phyloP scores from a whole-genome alignment of 2,888 invertebrate genomes.

The Adelphocoris suturalis region DNA sequence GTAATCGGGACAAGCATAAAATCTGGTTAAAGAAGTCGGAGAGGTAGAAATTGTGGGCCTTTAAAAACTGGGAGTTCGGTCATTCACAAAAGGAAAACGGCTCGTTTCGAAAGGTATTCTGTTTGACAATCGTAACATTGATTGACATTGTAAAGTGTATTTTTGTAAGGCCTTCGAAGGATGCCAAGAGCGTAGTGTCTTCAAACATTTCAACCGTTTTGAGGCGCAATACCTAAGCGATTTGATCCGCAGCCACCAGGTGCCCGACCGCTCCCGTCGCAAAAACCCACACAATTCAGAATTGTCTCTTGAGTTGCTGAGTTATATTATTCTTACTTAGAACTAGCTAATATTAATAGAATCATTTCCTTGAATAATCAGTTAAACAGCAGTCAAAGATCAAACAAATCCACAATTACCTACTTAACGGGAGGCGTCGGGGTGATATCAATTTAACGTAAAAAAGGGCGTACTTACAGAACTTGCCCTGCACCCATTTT shows the following conservation, averaged over 20 bases:
- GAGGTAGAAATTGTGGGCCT: neutral
- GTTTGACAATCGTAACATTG: slow-evolving; percentile 1
- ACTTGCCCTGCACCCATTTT: too few species aligned
- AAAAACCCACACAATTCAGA: neutral
- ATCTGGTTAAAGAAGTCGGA: neutral
- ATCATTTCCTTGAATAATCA: too few species aligned
- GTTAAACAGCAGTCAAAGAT: too few species aligned
- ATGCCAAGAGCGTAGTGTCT: neutral
- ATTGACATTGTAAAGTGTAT: neutral
- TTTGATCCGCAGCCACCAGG: neutral
- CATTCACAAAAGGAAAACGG: neutral
- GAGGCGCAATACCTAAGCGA: neutral
- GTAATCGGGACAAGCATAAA: slow-evolving; percentile 9
- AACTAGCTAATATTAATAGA: too few species aligned
- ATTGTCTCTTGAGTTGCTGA: neutral
- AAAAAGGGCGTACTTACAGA: too few species aligned
- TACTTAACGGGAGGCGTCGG: too few species aligned
- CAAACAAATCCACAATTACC: too few species aligned
- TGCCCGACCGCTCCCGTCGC: neutral
- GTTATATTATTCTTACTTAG: neutral
- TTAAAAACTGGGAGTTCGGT: neutral
- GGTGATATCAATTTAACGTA: too few species aligned
- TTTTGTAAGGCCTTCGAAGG: neutral
- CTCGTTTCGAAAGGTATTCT: neutral
- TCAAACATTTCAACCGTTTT: neutral